Conservation (phyloP, 2,888 invertebrate species). For the Entomobrya proxima region DNA sequence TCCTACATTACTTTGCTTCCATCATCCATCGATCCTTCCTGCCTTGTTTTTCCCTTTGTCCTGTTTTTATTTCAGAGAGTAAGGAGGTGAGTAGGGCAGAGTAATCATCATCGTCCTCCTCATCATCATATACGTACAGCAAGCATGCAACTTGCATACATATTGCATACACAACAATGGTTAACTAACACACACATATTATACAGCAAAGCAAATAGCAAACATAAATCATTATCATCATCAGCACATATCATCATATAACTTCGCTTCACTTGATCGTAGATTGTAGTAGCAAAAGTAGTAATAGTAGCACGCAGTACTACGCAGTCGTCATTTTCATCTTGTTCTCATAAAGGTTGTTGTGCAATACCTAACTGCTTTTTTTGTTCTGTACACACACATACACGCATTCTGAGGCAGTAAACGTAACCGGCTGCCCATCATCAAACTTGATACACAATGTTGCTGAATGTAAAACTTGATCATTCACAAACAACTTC, state of each 20-base stretch:
- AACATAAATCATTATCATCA: too few species aligned
- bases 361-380: constrained; percentile 37
- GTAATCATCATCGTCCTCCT: constrained; percentile 40
- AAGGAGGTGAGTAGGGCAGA: constrained; percentile 67
- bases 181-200: background rate
- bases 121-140: background rate
- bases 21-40: constrained; percentile 64
- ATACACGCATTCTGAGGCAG: too few species aligned
- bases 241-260: constrained; percentile 17
- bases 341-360: constrained; percentile 12
- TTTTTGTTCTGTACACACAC: too few species aligned
- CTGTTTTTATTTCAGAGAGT: constrained; percentile 61
- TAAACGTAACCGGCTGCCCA: too few species aligned
- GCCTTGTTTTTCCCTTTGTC: constrained; percentile 58
- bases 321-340: constrained; percentile 3
- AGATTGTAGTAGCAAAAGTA: too few species aligned
- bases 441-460: too few species aligned
- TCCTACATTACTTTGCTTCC: constrained; percentile 29
- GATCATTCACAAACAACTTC: too few species aligned
- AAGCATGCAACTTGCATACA: background rate
- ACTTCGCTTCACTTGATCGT: constrained; percentile 4
- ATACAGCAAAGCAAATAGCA: background rate
- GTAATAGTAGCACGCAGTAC: too few species aligned
- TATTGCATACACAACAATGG: background rate
- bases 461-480: too few species aligned